Evolutionary conservation across 2,797 vertebrate species (phyloP).

Genomic region (Takifugu rubripes): DNA sequence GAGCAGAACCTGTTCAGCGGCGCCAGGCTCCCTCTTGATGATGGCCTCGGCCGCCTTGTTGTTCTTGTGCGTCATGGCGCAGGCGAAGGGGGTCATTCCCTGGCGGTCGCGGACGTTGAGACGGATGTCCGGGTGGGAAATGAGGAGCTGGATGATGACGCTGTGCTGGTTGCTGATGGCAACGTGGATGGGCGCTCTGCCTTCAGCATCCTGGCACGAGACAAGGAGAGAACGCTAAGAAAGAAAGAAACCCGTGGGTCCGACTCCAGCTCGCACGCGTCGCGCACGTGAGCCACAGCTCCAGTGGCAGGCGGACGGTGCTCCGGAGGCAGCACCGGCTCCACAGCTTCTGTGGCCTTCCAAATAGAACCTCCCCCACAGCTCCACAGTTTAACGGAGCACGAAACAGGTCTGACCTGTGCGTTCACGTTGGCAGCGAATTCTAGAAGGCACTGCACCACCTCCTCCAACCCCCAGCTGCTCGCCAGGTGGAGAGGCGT

Average conservation of each 20-base stretch:
- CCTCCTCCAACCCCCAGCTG: slow-evolving; percentile 93
- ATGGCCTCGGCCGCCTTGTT: slow-evolving; percentile 97
- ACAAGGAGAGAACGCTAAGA: neutral
- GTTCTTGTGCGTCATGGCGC: slow-evolving; percentile 97
- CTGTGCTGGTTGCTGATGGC: slow-evolving; percentile 95
- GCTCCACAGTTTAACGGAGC: too few relatives aligned
- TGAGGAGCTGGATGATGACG: slow-evolving; percentile 94
- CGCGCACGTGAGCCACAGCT: too few relatives aligned
- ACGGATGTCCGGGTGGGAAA: slow-evolving; percentile 93
- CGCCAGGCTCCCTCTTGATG: slow-evolving; percentile 91
- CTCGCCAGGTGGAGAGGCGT: slow-evolving; percentile 93
- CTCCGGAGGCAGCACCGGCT: too few relatives aligned
- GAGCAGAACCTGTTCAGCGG: slow-evolving; percentile 89
- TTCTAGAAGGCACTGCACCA: slow-evolving; percentile 97
- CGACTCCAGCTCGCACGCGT: too few relatives aligned
- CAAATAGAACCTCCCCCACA: neutral
- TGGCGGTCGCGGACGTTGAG: slow-evolving; percentile 90
- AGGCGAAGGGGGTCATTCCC: slow-evolving; percentile 96
- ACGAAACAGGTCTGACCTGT: slow-evolving; percentile 76
- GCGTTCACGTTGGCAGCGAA: slow-evolving; percentile 95
- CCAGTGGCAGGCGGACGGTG: too few relatives aligned
- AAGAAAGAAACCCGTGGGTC: neutral
- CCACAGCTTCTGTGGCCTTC: too few relatives aligned
- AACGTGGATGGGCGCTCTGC: slow-evolving; percentile 91
- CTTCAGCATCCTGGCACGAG: slow-evolving; percentile 87